Percentiles rank a stretch among this genome's conserved stretches.
Conservation (phyloP, 2,888 invertebrate species). For the Pterostichus niger region DNA sequence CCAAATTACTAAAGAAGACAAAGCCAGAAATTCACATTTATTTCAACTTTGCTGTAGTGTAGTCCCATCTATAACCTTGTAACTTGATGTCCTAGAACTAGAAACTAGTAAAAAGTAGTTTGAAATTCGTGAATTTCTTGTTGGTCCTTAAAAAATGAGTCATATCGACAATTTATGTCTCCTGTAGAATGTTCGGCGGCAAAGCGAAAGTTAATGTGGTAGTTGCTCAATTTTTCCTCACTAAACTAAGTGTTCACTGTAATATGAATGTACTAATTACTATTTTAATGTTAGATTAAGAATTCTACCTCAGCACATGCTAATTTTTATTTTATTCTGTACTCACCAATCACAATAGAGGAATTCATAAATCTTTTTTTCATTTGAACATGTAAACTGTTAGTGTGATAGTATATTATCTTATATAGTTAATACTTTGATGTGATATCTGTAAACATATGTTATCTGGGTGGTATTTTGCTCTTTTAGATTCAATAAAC, state of each 20-base stretch:
- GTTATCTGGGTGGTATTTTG: conserved; percentile 59
- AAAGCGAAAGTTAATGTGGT: conserved; percentile 37
- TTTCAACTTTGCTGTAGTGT: conserved; percentile 49
- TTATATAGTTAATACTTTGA: conserved; percentile 40
- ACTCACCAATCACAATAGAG: conserved; percentile 30
- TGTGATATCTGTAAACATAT: conserved; percentile 63
- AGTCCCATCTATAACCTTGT: neutral
- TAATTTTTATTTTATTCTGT: conserved; percentile 36
- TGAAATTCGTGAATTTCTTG: conserved; percentile 54
- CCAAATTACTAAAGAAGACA: conserved; percentile 28
- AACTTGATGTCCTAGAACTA: conserved; percentile 28
- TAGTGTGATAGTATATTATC: conserved; percentile 41
- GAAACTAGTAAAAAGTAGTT: conserved; percentile 7
- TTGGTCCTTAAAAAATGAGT: conserved; percentile 19
- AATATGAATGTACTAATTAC: conserved; percentile 50
- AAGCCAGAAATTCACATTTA: conserved; percentile 51
- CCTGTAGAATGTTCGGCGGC: conserved; percentile 21
- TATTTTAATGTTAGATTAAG: conserved; percentile 56
- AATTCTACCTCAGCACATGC: conserved; percentile 62
- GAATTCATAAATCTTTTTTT: conserved; percentile 20
- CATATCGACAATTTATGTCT: conserved; percentile 47
- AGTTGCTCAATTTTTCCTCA: conserved; percentile 62
- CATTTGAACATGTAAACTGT: conserved; percentile 43
- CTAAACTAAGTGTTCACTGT: conserved; percentile 59
- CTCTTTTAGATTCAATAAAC: conserved; percentile 60